phyloP scores from a whole-genome alignment of 2,888 invertebrate species.

The Lochmaea capreae region DNA sequence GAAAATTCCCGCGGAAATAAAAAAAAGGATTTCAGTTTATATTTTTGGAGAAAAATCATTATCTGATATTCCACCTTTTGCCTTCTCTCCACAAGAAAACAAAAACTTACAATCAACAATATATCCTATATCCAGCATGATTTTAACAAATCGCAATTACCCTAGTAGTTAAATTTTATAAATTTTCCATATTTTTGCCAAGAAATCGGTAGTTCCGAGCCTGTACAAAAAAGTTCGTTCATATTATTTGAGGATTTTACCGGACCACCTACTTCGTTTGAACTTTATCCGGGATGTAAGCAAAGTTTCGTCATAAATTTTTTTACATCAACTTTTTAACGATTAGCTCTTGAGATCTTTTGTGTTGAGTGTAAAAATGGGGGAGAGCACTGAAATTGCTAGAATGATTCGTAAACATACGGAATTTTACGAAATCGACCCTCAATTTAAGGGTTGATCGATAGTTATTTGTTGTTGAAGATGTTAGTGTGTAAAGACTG shows the following conservation, averaged over 20 bases:
- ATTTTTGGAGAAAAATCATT: too few species aligned
- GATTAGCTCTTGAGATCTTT: conserved; percentile 22
- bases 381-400: neutral
- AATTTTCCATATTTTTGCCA: too few species aligned
- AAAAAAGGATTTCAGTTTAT: too few species aligned
- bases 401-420: conserved; percentile 10
- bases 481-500: neutral
- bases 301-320: conserved; percentile 38
- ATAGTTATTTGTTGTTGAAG: neutral
- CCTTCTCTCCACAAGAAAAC: too few species aligned
- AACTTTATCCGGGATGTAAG: conserved; percentile 29
- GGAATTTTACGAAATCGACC: neutral
- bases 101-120: too few species aligned
- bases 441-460: neutral
- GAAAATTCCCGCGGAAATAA: too few species aligned
- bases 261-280: conserved; percentile 29
- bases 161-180: too few species aligned
- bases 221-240: neutral
- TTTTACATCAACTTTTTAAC: conserved; percentile 38
- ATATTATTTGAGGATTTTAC: conserved; percentile 5
- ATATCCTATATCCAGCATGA: too few species aligned
- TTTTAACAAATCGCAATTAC: too few species aligned
- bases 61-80: too few species aligned
- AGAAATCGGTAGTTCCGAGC: neutral
- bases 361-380: neutral